phyloP scores from a whole-genome alignment of 2,113 vertebrate genomes.

The Tychaedon coryphoeus region DNA sequence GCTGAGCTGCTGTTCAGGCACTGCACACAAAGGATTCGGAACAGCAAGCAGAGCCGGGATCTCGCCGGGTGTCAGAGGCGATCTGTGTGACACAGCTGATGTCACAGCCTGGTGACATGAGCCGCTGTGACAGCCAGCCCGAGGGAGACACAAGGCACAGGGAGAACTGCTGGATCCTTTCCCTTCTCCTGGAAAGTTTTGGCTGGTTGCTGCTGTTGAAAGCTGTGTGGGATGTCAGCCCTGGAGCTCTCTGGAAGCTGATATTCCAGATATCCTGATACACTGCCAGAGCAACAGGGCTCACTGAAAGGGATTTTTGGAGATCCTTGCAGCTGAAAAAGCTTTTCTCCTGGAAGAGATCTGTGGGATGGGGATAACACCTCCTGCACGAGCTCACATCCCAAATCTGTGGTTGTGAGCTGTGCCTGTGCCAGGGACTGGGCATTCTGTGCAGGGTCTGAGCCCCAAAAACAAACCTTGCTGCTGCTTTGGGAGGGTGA shows the following conservation, averaged over 20 bases:
- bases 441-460: fast-evolving
- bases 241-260: neutral
- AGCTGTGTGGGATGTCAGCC: neutral
- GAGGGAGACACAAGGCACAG: neutral
- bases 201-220: neutral
- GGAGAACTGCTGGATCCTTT: neutral
- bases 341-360: neutral
- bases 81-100: neutral
- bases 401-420: neutral
- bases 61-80: neutral
- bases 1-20: neutral
- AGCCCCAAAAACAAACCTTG: neutral
- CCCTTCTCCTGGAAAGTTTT: neutral
- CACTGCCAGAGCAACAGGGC: neutral
- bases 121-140: neutral
- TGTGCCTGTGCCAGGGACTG: neutral
- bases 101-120: neutral
- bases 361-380: fast-evolving
- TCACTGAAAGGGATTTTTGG: neutral
- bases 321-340: neutral
- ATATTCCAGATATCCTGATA: neutral
- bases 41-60: neutral
- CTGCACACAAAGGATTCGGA: neutral
- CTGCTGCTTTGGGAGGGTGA: neutral
- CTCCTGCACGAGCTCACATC: fast-evolving